Percentiles rank a stretch among this genome's conserved stretches.
phyloP scores from a whole-genome alignment of 2,888 invertebrate species.

The Alcis repandata region DNA sequence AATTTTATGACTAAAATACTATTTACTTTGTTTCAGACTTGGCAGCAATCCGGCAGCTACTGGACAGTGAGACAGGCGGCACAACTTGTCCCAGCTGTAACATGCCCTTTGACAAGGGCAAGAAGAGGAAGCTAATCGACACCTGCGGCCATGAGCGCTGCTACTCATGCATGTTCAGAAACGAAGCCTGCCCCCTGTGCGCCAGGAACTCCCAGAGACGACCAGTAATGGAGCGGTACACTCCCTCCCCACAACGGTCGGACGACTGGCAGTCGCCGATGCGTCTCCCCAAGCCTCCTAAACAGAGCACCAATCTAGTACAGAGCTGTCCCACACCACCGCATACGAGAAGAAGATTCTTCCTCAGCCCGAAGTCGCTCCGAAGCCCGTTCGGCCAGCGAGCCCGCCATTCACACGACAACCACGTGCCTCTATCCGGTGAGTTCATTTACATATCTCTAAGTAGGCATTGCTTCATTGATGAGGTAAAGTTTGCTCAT shows the following conservation, averaged over 20 bases:
- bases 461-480: constrained; percentile 46
- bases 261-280: constrained; percentile 85
- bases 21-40: constrained; percentile 89
- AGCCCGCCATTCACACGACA: constrained; percentile 83
- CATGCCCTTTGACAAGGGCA: constrained; percentile 98
- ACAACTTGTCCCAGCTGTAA: constrained; percentile 94
- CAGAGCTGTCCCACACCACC: constrained; percentile 94
- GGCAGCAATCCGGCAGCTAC: constrained; percentile 92
- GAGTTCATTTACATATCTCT: constrained; percentile 69
- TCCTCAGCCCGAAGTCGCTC: constrained; percentile 93
- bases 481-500: constrained; percentile 58
- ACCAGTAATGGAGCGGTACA: constrained; percentile 80
- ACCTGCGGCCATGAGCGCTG: constrained; percentile 98
- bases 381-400: constrained; percentile 91
- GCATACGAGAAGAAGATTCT: constrained; percentile 91
- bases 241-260: constrained; percentile 79
- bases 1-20: too few relatives aligned
- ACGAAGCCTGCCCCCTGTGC: constrained; percentile 96
- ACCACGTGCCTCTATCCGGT: constrained; percentile 91
- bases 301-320: constrained; percentile 83
- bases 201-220: constrained; percentile 77
- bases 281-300: constrained; percentile 87
- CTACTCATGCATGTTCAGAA: constrained; percentile 97
- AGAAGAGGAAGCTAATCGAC: constrained; percentile 97
- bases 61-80: constrained; percentile 91